These are phyloP conservation scores for Hanleya hanleyi DNA, from an alignment of 2,888 invertebrate species.

Conservation along the genomic window DNA sequence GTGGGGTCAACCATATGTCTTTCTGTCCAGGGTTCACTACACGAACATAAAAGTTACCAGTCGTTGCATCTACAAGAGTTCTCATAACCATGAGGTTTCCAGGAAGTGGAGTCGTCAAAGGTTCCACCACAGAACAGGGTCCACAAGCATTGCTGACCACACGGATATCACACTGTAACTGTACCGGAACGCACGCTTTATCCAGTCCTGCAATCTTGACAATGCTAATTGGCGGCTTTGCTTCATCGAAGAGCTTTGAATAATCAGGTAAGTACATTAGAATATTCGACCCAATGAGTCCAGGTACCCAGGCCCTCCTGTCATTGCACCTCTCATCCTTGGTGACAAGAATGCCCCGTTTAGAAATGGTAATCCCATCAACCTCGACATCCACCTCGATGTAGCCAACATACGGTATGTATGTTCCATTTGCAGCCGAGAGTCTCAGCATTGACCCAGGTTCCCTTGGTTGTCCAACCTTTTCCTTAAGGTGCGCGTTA, in stretches of 20 bases:
- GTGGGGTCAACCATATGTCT: neutral
- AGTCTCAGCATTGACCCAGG: neutral
- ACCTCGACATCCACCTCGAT: neutral
- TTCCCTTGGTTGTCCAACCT: neutral
- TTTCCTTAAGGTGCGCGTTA: neutral
- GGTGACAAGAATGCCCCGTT: neutral
- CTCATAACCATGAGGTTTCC: neutral
- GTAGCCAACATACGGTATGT: neutral
- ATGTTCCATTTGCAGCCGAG: neutral
- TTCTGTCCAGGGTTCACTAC: neutral
- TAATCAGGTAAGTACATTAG: neutral
- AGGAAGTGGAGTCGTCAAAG: neutral
- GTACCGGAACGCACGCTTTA: neutral
- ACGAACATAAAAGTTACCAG: neutral
- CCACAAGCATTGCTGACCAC: neutral
- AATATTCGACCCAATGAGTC: neutral
- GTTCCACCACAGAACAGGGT: neutral
- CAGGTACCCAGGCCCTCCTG: no score
- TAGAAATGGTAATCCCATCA: neutral
- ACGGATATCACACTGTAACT: neutral
- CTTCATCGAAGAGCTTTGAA: neutral
- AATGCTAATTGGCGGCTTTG: neutral
- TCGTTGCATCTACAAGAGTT: neutral
- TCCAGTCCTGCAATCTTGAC: neutral
- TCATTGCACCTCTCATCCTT: neutral